Conservation (phyloP, 2,888 invertebrate genomes). For the Ischnus inquisitorius region DNA sequence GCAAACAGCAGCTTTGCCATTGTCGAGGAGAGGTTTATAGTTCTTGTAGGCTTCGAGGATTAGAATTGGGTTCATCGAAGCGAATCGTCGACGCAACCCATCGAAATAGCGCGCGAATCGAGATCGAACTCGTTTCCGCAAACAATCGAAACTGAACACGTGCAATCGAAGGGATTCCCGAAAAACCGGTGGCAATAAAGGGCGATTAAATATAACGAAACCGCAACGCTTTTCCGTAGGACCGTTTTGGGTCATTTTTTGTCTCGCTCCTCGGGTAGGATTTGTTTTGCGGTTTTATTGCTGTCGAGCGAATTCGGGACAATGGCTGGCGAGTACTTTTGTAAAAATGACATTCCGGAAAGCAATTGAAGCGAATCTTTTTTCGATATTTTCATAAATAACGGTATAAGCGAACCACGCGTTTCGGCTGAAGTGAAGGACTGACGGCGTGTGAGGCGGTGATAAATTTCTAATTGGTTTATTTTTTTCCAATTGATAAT, state of each 20-base stretch:
- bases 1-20: too few species aligned
- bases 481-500: too few species aligned
- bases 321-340: too few species aligned
- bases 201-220: neutral
- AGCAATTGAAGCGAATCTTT: slow-evolving; percentile 5
- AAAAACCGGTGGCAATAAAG: neutral
- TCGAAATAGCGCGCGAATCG: neutral
- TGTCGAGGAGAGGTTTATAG: neutral
- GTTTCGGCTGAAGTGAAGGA: too few species aligned
- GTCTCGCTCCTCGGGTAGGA: neutral
- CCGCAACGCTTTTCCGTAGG: neutral
- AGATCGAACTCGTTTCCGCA: neutral
- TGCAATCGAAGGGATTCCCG: neutral
- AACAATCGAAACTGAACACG: neutral
- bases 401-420: neutral
- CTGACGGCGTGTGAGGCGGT: too few species aligned
- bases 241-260: neutral
- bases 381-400: neutral
- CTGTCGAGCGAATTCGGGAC: neutral
- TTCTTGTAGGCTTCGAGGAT: neutral
- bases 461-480: too few species aligned
- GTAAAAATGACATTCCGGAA: neutral
- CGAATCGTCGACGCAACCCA: neutral
- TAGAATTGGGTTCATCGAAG: neutral
- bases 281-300: neutral